Base-by-base conservation (phyloP, 2,113 vertebrate genomes). In the Odontophorus gujanensis region DNA sequence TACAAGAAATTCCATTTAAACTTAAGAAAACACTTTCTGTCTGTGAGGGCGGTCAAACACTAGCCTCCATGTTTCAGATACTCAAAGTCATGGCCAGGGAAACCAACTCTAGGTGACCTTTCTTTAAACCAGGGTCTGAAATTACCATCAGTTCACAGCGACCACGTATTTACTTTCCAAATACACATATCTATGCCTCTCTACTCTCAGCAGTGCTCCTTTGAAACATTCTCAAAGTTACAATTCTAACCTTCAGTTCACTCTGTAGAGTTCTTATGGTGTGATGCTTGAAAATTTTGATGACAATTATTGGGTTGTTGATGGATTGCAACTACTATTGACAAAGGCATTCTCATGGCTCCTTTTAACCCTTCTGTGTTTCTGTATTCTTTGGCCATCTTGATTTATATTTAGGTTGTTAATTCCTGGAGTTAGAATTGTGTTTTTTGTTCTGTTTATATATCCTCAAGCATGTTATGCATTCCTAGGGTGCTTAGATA, bases 1-100 rank as follows among this genome's bases (percentile, higher is more conserved):
- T 45, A n/a, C 28, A 65, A 77, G 22, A 63, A 66, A 87, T 58
- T 67, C 24, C n/a, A 78, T 30, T 30, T 48, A 10, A 22, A 45
- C 0, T 0, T 59, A 80, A 68, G 42, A 67, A 68, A 86, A 73
- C 13, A 68, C 20, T 53, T 85, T 40, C 25, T 73, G 32, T 62
- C 53, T 58, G 28, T 50, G 28, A 68, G 32, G 6, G 32, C 42
- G 8, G 38, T 19, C 48, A 73, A 80, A 73, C 24, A 77, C 28
- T 81, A 34, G 24, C 28, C 8, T 53, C 62, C n/a, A 71, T 43
- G 3, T 45, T 85, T 74, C 48, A 53, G 24, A 58, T 51, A 69
- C 21, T 65, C 1, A 0, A 66, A 81, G n/a, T 32, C 50, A 59
- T 0, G 1, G 57, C 25, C 55, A 14, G 38, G 50, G 48, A 50